Percentiles rank a stretch among this genome's conserved stretches.
Evolutionary conservation across 2,113 vertebrate genomes (phyloP).

Genomic region (Seriola dumerili): DNA sequence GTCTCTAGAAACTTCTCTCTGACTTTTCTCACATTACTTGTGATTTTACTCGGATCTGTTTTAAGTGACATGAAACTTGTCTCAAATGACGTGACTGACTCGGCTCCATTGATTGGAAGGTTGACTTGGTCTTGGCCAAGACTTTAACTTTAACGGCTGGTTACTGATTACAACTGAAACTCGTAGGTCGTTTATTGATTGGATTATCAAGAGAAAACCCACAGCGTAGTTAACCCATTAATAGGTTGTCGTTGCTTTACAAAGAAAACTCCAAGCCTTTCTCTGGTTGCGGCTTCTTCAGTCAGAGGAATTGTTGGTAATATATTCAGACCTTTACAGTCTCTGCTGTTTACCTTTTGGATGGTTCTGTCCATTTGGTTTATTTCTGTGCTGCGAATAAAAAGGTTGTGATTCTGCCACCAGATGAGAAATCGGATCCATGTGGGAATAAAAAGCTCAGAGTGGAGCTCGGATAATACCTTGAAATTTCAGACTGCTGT

Average conservation of each 20-base stretch:
- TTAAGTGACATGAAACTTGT: not conserved
- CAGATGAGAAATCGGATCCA: not conserved
- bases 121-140: too few relatives aligned
- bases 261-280: too few relatives aligned
- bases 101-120: not conserved
- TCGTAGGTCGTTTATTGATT: not conserved
- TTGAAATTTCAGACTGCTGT: not conserved
- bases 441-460: not conserved
- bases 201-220: too few relatives aligned
- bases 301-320: not conserved
- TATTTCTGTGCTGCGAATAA: not conserved
- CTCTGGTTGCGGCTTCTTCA: not conserved
- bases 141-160: too few relatives aligned
- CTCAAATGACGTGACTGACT: too few relatives aligned
- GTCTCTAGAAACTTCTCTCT: not conserved
- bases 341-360: not conserved
- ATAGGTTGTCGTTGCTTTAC: too few relatives aligned
- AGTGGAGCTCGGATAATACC: not conserved
- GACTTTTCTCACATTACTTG: not conserved
- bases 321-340: too few relatives aligned
- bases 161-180: too few relatives aligned
- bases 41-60: not conserved
- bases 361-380: not conserved
- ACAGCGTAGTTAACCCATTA: too few relatives aligned
- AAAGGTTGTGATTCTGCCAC: not conserved